Evolutionary conservation across 2,113 vertebrate genomes (phyloP), one percentile per base, ranked within the genome.

Genomic region (Romanogobio albipinnatus): DNA sequence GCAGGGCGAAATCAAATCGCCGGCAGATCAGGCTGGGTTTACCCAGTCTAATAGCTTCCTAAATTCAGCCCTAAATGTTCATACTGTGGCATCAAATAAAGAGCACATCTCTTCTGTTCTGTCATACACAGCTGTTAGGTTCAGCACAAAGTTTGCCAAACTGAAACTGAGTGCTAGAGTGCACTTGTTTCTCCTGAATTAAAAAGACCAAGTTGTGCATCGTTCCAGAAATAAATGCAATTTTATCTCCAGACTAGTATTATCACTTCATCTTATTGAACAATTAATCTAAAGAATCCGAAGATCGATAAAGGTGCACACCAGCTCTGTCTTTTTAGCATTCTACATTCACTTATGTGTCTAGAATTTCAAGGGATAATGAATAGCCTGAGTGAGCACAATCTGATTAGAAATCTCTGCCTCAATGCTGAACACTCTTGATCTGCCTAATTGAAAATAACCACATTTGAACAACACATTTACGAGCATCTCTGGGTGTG

Each of bases 401-500:
- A 61, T 43, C 6, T 78, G 53, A 78, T 58, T 39, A 61, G 11
- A 59, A 56, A 61, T 61, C 36, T 78, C 9, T 59, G 36, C 59
- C 29, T 81, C 17, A 14, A 45, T 6, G 2, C 45, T 49, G 56
- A 78, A 78, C 53, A 59, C 76, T 76, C 75, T 10, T 58, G 59
- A 68, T 33, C 26, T 68, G 9, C 5, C 24, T 51, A 51, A 66
- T 51, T 51, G 61, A 68, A 66, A 51, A 68, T 66, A 68, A 81
- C 61, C 43, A 51, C 76, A 47, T 62, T 47, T 19, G 58, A 79
- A 62, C 29, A 77, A 53, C 47, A 79, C 26, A 78, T 56, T 84
- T 59, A 85, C 36, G 51, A 79, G 62, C n/a, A 79, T 71, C 39
- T 58, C 49, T 78, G 83, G 58, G 26, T 66, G 49, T 51, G 36